Evolutionary conservation across 2,797 vertebrate species (phyloP).

Genomic region (Lutjanus campechanus): DNA sequence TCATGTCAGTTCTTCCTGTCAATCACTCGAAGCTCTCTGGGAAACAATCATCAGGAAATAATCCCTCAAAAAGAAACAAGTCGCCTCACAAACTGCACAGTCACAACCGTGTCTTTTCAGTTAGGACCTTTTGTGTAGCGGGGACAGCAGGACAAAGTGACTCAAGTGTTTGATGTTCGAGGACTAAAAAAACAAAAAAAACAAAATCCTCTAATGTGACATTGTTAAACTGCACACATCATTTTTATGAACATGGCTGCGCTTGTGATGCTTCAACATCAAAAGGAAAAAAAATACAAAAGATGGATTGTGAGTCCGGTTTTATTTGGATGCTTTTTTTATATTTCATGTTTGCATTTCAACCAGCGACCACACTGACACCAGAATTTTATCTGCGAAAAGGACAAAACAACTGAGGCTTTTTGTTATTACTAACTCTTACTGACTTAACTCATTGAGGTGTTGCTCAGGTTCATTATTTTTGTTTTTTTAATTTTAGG

Average conservation of each 20-base stretch:
- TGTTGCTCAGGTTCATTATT: background rate
- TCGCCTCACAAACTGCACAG: background rate
- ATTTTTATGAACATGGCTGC: background rate
- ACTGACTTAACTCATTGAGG: too few relatives aligned
- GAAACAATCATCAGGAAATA: conserved; percentile 2
- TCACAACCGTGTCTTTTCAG: background rate
- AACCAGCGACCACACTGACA: too few relatives aligned
- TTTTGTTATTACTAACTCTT: background rate
- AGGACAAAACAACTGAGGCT: background rate
- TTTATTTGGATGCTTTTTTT: too few relatives aligned
- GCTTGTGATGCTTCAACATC: background rate
- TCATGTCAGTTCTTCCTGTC: conserved; percentile 8
- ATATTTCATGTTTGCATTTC: too few relatives aligned
- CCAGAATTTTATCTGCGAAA: too few relatives aligned
- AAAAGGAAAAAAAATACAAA: background rate
- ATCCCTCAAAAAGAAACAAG: background rate
- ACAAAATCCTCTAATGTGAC: background rate
- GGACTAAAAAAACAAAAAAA: background rate
- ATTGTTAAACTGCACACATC: background rate
- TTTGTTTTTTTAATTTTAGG: background rate
- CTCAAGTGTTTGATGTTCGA: background rate
- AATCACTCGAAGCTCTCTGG: conserved; percentile 9
- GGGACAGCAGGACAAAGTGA: background rate
- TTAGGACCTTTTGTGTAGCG: background rate
- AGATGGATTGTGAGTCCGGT: too few relatives aligned